These are phyloP conservation scores for Schizaphis graminum DNA, from an alignment of 2,888 invertebrate species.

Conservation along the genomic window DNA sequence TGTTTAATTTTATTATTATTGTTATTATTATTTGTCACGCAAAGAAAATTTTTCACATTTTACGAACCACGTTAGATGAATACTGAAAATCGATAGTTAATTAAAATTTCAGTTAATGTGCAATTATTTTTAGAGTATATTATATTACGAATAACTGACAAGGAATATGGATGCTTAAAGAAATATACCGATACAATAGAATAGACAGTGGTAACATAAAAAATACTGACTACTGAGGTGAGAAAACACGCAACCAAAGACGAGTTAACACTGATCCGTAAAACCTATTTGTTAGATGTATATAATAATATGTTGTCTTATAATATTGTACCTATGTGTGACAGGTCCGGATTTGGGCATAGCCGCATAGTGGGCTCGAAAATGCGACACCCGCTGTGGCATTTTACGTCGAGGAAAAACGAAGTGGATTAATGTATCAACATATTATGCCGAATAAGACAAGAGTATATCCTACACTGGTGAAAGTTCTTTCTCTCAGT, in stretches of 20 bases:
- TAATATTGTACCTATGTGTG: background rate
- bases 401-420: background rate
- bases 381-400: background rate
- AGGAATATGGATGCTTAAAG: no score
- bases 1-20: background rate
- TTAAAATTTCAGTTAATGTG: background rate
- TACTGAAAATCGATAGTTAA: background rate
- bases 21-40: background rate
- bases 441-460: background rate
- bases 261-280: background rate
- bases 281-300: background rate
- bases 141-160: no score
- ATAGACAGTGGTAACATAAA: no score
- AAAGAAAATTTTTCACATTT: background rate
- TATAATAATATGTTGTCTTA: background rate
- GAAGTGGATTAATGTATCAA: background rate
- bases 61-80: background rate
- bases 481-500: background rate
- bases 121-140: background rate
- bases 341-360: background rate
- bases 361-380: background rate
- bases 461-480: background rate
- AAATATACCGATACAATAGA: no score
- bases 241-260: background rate
- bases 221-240: background rate